Base-by-base conservation (phyloP, 2,888 invertebrate genomes). In the Watsonalla cultraria region DNA sequence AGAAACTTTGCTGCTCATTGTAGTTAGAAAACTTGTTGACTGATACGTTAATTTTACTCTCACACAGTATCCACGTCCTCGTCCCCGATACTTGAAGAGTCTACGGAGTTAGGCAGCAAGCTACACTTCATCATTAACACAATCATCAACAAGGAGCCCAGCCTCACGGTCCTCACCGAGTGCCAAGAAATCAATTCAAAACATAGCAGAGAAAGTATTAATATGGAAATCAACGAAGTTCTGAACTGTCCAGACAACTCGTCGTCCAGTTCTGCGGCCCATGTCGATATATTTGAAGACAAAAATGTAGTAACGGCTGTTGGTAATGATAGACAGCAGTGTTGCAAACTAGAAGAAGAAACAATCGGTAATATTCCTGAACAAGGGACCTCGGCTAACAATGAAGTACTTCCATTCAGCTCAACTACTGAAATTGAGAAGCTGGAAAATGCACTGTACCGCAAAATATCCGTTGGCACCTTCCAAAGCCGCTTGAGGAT, bases 401-500 rank as follows among this genome's bases (percentile, higher is more conserved):
- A 48, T 13, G 61, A 66, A 13, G 37, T 66, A 42, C 56, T 62
- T 53, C 52, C 61, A 9, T 60, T 58, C 51, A 68, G 59, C 56
- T 75, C 83, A 0, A 55, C 59, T 0, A 60, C 63, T 8, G 79
- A 82, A 55, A 53, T 84, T 24, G 69, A 76, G 52, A 73, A 70
- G 50, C 60, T 82, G 13, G 78, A 81, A 59, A 78, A 75, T 52
- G 76, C 77, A 4, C 62, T 86, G 46, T 66, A 74, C 58, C 67
- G 66, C 13, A 75, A 73, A 54, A 62, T 82, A 34, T 73, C 84
- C 2, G 63, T 65, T 14, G 82, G 82, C 5, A 59, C 72, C 6
- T 82, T 85, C 61, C 78, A 75, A 42, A 84, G 84, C 53, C 76
- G 80, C 8, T 64, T 82, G 57, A 76, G 78, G 58, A 68, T 82